Evolutionary conservation across 2,888 invertebrate genomes (phyloP), one percentile per base, ranked within the genome.

Genomic region (Lithophane socia): DNA sequence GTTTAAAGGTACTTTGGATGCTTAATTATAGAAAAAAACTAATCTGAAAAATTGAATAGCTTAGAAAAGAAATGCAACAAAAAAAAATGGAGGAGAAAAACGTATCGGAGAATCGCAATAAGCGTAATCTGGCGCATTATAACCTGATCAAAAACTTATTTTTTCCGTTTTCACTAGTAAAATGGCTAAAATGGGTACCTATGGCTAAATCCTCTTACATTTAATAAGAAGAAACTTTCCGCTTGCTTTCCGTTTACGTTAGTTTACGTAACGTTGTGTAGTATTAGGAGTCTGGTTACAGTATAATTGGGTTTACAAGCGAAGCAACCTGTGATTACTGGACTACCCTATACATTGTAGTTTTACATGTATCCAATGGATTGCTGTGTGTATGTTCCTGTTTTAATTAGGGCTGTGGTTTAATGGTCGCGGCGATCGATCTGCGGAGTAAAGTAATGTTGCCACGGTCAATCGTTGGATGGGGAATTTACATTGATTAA

Each of bases 341-440:
- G 49, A 49, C 49, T 29, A 29, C 18, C n/a, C n/a, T 18, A 24
- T 24, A 72, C 13, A 37, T 24, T 0, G 24, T 21, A 21, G 7
- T 2, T 18, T 18, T 18, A 4, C 24, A 24, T 18, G 67, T 58
- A 44, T 44, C 12, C 29, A 21, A 47, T 37, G 24, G 13, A 70
- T 58, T 54, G 67, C 18, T 56, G 29, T 44, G 16, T 42, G 24
- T 47, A n/a, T 69, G 66, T 58, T 61, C 70, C 58, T 52, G 68
- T 74, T 70, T 70, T 74, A 75, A 85, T 85, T 68, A 67, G 49
- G 21, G 13, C 29, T 80, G 63, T 44, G 75, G 70, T 71, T 71
- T 80, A 56, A 56, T 75, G 75, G 63, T 54, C 16, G 21, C 18
- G 7, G 29, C 47, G 61, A 66, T 76, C 83, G 49, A 79, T 63